Conservation (phyloP, 2,888 invertebrate species). For the Griposia aprilina region DNA sequence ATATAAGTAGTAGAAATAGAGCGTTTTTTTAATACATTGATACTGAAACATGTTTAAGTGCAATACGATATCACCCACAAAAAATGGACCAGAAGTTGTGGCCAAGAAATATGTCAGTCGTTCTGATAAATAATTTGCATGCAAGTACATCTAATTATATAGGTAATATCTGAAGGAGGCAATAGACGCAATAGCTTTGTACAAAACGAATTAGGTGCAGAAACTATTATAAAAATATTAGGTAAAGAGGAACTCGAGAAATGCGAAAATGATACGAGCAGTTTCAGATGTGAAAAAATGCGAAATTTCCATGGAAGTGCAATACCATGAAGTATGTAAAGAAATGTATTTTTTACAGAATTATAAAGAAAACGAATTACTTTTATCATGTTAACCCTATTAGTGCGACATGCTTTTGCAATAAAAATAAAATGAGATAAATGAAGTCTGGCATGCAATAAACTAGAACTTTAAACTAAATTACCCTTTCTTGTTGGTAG, state of each 20-base stretch:
- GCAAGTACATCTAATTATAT: slow-evolving; percentile 27
- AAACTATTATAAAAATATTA: slow-evolving; percentile 7
- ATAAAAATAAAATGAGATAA: slow-evolving; percentile 4
- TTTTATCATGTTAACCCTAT: slow-evolving; percentile 11
- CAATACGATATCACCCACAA: slow-evolving; percentile 38
- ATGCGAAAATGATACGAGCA: not conserved
- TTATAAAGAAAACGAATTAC: not conserved
- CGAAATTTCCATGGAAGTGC: not conserved
- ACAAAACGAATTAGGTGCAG: slow-evolving; percentile 25
- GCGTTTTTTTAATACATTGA: slow-evolving; percentile 16
- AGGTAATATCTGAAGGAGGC: not conserved
- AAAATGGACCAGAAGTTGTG: slow-evolving; percentile 9
- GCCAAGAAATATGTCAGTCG: slow-evolving; percentile 28
- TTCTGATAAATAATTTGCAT: slow-evolving; percentile 27
- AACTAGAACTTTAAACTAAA: not conserved
- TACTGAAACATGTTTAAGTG: slow-evolving; percentile 16
- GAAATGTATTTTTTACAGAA: not conserved
- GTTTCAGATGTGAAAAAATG: not conserved
- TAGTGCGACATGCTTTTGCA: slow-evolving; percentile 28
- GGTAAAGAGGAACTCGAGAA: too few species aligned
- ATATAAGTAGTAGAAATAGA: slow-evolving; percentile 28
- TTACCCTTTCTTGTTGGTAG: slow-evolving; percentile 39
- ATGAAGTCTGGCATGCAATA: slow-evolving; percentile 7
- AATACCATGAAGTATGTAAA: not conserved
- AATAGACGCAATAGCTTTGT: slow-evolving; percentile 13